Percentiles rank a stretch among this genome's conserved stretches.
phyloP scores from a whole-genome alignment of 2,888 invertebrate species.

The Eupithecia inturbata region DNA sequence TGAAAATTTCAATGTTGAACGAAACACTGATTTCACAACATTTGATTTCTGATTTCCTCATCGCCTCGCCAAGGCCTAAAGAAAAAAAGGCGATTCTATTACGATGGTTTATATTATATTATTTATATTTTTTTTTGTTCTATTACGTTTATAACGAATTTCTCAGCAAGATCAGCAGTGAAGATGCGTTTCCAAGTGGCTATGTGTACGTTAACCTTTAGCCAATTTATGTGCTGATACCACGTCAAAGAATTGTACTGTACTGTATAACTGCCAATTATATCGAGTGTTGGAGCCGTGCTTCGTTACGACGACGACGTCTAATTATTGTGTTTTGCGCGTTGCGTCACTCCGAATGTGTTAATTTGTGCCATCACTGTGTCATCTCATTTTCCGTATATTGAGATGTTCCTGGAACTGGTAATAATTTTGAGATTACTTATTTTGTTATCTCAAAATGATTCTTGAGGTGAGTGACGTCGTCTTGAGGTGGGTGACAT shows the following conservation, averaged over 20 bases:
- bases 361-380: conserved; percentile 25
- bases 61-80: too few species aligned
- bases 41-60: too few species aligned
- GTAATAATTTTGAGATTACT: background rate
- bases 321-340: conserved; percentile 35
- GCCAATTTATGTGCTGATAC: background rate
- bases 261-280: conserved; percentile 25
- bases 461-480: background rate
- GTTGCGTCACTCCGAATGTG: conserved; percentile 31
- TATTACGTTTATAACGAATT: too few species aligned
- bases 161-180: background rate
- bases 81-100: too few species aligned
- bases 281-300: conserved; percentile 34
- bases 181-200: background rate
- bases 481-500: too few species aligned
- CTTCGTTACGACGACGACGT: conserved; percentile 45
- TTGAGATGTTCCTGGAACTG: conserved; percentile 18
- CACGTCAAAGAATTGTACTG: background rate
- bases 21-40: too few species aligned
- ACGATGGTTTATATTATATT: background rate
- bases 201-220: background rate
- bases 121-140: too few species aligned
- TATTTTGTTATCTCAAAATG: background rate
- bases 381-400: conserved; percentile 28
- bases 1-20: too few species aligned